phyloP scores from a whole-genome alignment of 2,113 vertebrate species.

The Phaetusa simplex region DNA sequence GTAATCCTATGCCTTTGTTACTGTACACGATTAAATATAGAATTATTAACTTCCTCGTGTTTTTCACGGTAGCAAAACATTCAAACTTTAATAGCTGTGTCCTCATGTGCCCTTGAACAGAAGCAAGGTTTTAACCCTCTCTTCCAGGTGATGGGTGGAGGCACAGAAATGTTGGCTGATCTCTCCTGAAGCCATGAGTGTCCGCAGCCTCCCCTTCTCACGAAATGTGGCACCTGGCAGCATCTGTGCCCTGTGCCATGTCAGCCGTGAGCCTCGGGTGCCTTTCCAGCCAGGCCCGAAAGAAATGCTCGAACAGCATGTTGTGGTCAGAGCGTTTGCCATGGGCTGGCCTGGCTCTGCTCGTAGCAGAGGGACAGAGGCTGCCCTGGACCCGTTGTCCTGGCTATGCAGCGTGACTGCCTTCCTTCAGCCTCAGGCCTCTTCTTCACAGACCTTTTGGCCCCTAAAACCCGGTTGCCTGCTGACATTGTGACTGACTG shows the following conservation, averaged over 20 bases:
- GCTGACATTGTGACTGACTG: accelerated
- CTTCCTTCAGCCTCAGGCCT: not conserved
- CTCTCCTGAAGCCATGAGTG: accelerated
- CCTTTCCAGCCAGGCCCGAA: not conserved
- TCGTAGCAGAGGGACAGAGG: accelerated
- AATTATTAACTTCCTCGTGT: not conserved
- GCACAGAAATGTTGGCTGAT: accelerated
- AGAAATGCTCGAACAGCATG: accelerated
- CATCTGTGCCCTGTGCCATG: accelerated
- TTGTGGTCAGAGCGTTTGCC: accelerated
- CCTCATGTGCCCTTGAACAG: not conserved
- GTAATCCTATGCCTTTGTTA: not conserved
- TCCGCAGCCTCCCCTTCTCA: not conserved
- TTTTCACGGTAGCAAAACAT: not conserved
- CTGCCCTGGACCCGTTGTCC: accelerated
- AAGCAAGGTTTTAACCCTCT: accelerated
- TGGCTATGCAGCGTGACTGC: accelerated
- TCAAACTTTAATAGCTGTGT: not conserved
- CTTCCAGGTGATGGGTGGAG: accelerated
- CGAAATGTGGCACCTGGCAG: accelerated
- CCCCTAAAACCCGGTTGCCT: too few species aligned
- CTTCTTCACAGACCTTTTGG: not conserved
- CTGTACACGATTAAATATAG: not conserved
- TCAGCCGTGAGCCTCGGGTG: accelerated
- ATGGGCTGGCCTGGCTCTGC: accelerated